Evolutionary conservation across 2,888 invertebrate genomes (phyloP), one percentile per base, ranked within the genome.

Genomic region (Pardosa pseudoannulata): DNA sequence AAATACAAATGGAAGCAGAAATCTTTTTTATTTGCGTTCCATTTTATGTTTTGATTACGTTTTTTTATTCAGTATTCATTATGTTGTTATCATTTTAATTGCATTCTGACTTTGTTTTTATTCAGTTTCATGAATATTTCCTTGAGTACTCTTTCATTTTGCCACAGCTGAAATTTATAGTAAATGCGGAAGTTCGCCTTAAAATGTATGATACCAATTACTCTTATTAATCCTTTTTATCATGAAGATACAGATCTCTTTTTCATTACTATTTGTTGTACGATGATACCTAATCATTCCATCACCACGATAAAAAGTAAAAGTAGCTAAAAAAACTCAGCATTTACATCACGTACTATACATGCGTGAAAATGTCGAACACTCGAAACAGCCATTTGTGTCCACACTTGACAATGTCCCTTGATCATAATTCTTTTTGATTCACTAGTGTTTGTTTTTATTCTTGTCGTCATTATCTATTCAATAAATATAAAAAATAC

Each of bases 261-360:
- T 56, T 23, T n/a, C 1, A 56, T 56, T 16, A 19, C 3, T 56
- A 16, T 16, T 56, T 56, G 23, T 56, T 6, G 23, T 16, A 46
- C 5, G 56, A 56, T 23, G 23, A 23, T 23, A 56, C 56, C 3
- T 56, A 56, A 56, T 56, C 56, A 23, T 23, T 11, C 23, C 3
- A 16, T 9, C 2, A 46, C 9, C 41, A 46, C 41, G 16, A 2
- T 46, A 16, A 46, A 23, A 16, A 56, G 13, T 19, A 23, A 1
- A 36, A 36, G 6, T 23, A 56, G 23, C 5, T 19, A 56, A 3
- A 56, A 36, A 27, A 23, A 27, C 13, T 75, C 39, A 29, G 6
- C n/a, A 65, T 27, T 64, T 27, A 28, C 27, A 23, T 65, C 65
- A 75, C 75, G 75, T 65, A 36, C 23, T 1, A 46, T 46, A 16